Percentiles rank a stretch among this genome's conserved stretches.
phyloP scores from a whole-genome alignment of 2,797 vertebrate species.

The Menidia menidia region DNA sequence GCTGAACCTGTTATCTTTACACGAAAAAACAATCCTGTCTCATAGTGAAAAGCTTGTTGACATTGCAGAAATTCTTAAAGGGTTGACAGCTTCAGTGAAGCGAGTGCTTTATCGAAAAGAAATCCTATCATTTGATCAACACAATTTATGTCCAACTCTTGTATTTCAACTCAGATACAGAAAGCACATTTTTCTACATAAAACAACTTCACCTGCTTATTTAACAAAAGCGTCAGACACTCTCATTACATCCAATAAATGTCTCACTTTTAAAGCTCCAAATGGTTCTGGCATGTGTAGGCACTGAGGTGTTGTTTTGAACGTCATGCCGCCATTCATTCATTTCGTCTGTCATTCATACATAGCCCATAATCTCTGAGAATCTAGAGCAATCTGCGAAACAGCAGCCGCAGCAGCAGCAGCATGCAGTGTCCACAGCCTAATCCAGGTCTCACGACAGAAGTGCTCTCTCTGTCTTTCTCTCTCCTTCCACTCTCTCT shows the following conservation, averaged over 20 bases:
- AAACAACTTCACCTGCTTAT: background rate
- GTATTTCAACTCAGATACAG: background rate
- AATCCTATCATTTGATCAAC: background rate
- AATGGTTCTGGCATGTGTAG: slow-evolving; percentile 12
- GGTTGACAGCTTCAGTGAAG: slow-evolving; percentile 13
- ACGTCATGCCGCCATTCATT: slow-evolving; percentile 53
- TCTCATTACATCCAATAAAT: slow-evolving; percentile 2
- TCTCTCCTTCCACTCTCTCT: slow-evolving; percentile 33
- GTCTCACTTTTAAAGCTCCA: slow-evolving; percentile 5
- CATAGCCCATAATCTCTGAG: slow-evolving; percentile 81
- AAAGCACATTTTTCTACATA: slow-evolving; percentile 2
- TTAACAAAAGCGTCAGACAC: background rate
- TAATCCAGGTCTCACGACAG: slow-evolving; percentile 83
- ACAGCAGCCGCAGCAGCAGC: slow-evolving; percentile 70
- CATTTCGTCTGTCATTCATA: slow-evolving; percentile 71
- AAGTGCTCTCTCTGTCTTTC: slow-evolving; percentile 35
- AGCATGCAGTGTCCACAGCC: slow-evolving; percentile 65
- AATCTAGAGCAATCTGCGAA: slow-evolving; percentile 83
- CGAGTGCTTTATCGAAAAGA: background rate
- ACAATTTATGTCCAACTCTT: slow-evolving; percentile 29
- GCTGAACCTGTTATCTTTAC: slow-evolving; percentile 22
- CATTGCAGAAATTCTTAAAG: background rate
- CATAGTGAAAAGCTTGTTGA: slow-evolving; percentile 18
- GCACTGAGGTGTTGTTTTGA: slow-evolving; percentile 37
- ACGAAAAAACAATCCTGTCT: slow-evolving; percentile 11